phyloP scores from a whole-genome alignment of 2,888 invertebrate species.

The Hirtodrosophila duncani region DNA sequence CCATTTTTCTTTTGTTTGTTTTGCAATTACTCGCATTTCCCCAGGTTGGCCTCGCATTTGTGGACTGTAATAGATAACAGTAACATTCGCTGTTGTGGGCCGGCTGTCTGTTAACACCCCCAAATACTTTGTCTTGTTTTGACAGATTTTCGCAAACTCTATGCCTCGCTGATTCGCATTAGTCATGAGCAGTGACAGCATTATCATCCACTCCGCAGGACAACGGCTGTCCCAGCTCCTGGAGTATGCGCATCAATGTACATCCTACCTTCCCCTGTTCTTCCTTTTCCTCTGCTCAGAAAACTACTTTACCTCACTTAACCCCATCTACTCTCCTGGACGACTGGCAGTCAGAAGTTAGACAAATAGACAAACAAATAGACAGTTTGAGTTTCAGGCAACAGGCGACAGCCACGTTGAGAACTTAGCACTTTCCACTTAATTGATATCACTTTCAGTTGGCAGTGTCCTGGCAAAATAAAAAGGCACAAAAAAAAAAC shows the following conservation, averaged over 20 bases:
- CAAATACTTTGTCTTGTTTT: background rate
- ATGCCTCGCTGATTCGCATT: slow-evolving; percentile 44
- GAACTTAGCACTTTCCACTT: slow-evolving; percentile 69
- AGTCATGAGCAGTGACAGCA: slow-evolving; percentile 36
- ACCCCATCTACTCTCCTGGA: background rate
- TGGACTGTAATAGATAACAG: slow-evolving; percentile 22
- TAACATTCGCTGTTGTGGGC: slow-evolving; percentile 12
- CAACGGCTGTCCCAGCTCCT: slow-evolving; percentile 46
- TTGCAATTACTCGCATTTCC: slow-evolving; percentile 68
- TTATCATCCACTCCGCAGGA: slow-evolving; percentile 50
- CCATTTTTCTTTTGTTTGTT: slow-evolving; percentile 45
- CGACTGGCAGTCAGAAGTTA: slow-evolving; percentile 42
- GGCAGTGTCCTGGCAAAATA: no score
- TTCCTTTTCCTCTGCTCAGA: no score
- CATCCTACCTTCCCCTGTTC: background rate
- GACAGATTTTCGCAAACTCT: slow-evolving; percentile 25
- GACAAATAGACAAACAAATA: slow-evolving; percentile 41
- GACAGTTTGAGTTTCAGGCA: no score
- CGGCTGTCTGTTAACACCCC: slow-evolving; percentile 15
- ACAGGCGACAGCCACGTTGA: slow-evolving; percentile 31
- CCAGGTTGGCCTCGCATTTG: slow-evolving; percentile 34
- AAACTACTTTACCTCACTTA: background rate
- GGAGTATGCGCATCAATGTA: slow-evolving; percentile 53
- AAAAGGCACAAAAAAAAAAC: no score
- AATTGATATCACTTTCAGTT: slow-evolving; percentile 63